Conservation (phyloP, 2,113 vertebrate genomes). For the Lasiurus borealis region DNA sequence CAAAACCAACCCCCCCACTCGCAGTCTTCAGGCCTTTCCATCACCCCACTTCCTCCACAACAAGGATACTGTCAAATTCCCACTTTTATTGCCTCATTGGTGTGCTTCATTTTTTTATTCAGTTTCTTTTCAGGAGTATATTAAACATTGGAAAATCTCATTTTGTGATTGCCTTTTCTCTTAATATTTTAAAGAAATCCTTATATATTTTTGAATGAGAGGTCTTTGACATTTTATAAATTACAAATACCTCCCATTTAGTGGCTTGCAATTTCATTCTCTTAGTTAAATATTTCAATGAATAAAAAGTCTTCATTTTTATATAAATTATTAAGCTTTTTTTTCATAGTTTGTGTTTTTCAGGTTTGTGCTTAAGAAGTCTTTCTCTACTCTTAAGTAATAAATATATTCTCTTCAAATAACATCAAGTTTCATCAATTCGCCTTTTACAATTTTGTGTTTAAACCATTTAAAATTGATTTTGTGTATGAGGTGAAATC, state of each 20-base stretch:
- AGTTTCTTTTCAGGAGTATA: neutral
- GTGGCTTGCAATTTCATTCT: neutral
- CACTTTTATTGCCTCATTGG: neutral
- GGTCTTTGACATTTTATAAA: neutral
- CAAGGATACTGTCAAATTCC: neutral
- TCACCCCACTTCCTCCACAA: neutral
- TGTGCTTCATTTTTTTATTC: neutral
- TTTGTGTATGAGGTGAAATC: neutral
- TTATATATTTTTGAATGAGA: neutral
- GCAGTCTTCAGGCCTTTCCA: neutral
- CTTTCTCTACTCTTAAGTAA: neutral
- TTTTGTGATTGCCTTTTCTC: neutral
- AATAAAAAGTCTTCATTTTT: neutral
- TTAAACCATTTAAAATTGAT: neutral
- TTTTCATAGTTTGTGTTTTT: neutral
- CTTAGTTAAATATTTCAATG: neutral
- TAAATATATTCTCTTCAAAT: neutral
- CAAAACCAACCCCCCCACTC: fast-evolving
- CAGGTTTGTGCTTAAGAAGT: neutral
- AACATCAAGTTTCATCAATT: neutral
- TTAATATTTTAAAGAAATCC: neutral
- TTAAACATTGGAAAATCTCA: neutral
- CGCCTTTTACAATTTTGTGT: neutral
- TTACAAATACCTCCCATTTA: neutral
- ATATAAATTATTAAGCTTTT: neutral